phyloP scores from a whole-genome alignment of 2,113 vertebrate species.

The Accipiter cooperii region DNA sequence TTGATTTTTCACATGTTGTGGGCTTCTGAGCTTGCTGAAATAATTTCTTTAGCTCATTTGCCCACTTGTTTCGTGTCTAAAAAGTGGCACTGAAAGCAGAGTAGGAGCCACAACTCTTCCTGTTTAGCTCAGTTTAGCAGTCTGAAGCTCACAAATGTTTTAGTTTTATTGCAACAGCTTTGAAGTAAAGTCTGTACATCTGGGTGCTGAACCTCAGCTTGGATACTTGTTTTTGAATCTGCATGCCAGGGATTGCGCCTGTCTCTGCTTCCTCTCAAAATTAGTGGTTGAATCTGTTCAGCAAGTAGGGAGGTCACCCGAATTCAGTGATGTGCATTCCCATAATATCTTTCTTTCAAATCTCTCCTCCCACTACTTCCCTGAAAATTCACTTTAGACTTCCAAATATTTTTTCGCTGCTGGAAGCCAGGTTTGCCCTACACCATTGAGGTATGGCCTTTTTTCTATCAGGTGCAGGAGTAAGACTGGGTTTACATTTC shows the following conservation, averaged over 20 bases:
- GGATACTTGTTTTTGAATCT: not conserved
- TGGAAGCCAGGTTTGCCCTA: not conserved
- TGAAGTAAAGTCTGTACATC: not conserved
- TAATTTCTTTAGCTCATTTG: not conserved
- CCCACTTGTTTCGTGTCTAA: not conserved
- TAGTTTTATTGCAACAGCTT: constrained; percentile 10
- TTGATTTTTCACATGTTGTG: not conserved
- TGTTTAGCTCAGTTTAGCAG: constrained; percentile 27
- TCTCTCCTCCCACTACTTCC: not conserved
- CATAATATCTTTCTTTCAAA: not conserved
- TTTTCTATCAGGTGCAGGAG: not conserved
- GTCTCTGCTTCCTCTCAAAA: not conserved
- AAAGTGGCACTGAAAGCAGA: not conserved
- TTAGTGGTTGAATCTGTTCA: not conserved
- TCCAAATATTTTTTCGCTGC: not conserved
- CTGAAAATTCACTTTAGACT: not conserved
- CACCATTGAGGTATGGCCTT: not conserved
- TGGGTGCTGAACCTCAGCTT: not conserved
- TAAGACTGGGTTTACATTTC: not conserved
- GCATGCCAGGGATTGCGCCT: not conserved
- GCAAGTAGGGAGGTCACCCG: not conserved
- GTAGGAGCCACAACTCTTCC: constrained; percentile 33
- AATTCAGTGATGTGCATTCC: not conserved
- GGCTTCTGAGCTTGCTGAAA: not conserved
- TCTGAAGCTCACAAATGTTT: not conserved